These are phyloP conservation scores for Osmoderma eremita DNA, from an alignment of 2,888 invertebrate species.

Conservation along the genomic window DNA sequence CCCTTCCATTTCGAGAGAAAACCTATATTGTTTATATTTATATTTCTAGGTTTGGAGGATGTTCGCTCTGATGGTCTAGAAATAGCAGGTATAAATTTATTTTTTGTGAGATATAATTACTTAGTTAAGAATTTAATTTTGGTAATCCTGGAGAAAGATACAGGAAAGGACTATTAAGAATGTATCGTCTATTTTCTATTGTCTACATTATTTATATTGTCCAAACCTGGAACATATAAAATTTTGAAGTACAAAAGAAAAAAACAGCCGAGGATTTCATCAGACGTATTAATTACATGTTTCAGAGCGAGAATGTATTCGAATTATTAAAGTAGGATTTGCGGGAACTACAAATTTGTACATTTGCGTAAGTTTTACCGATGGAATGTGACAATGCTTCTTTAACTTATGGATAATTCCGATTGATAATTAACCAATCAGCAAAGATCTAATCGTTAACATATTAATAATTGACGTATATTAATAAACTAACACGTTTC, in stretches of 20 bases:
- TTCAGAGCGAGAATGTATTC: slow-evolving; percentile 26
- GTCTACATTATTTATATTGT: no score
- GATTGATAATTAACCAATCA: no score
- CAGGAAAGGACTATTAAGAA: no score
- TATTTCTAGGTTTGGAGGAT: slow-evolving; percentile 36
- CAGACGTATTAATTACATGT: not conserved
- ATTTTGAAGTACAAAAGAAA: not conserved
- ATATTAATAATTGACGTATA: no score
- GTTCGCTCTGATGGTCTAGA: slow-evolving; percentile 34
- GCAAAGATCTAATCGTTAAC: no score
- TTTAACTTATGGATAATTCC: no score
- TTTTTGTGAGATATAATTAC: slow-evolving; percentile 20
- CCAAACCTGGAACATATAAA: slow-evolving; percentile 37
- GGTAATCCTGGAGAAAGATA: no score
- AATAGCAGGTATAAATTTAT: slow-evolving; percentile 30
- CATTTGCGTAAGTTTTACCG: slow-evolving; percentile 26
- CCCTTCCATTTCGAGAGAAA: not conserved
- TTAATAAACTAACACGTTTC: no score
- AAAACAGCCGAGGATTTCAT: not conserved
- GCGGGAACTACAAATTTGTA: slow-evolving; percentile 37
- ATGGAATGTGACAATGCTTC: not conserved
- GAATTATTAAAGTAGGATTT: slow-evolving; percentile 10
- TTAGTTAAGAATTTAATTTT: slow-evolving; percentile 10
- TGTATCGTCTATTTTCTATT: no score
- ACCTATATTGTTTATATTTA: slow-evolving; percentile 26